phyloP scores from a whole-genome alignment of 2,113 vertebrate species.

The Hassar affinis region DNA sequence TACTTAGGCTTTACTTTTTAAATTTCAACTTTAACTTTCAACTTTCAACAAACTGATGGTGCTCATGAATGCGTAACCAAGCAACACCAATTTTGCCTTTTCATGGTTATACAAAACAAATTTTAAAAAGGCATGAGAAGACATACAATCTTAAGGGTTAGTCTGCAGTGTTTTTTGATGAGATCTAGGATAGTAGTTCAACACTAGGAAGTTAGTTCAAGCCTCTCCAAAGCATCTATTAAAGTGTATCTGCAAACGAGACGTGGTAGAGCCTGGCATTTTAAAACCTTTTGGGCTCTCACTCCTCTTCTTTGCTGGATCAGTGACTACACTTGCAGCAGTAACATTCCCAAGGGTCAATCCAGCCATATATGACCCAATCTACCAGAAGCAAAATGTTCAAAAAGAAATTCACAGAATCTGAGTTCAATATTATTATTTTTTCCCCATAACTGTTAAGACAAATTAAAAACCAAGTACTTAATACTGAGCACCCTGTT shows the following conservation, averaged over 20 bases:
- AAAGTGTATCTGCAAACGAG: background rate
- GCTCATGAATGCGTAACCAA: background rate
- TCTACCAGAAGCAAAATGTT: background rate
- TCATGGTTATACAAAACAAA: background rate
- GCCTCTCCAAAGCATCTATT: background rate
- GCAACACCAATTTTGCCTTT: background rate
- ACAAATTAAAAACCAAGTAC: background rate
- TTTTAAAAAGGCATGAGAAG: background rate
- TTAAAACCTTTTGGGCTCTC: background rate
- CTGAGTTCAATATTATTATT: background rate
- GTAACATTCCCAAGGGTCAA: background rate
- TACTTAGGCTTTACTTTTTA: background rate
- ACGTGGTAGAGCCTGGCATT: background rate
- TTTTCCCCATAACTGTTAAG: background rate
- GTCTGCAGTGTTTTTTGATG: background rate
- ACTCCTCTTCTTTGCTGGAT: background rate
- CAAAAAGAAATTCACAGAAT: background rate
- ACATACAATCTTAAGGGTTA: background rate
- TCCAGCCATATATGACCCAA: background rate
- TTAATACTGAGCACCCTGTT: background rate
- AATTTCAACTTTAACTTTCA: background rate
- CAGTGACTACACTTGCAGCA: background rate
- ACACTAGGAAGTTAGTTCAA: background rate
- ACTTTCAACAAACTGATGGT: background rate
- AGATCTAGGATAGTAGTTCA: too few relatives aligned